Evolutionary conservation across 2,113 vertebrate species (phyloP), one percentile per base, ranked within the genome.

Genomic region (Odocoileus virginianus): DNA sequence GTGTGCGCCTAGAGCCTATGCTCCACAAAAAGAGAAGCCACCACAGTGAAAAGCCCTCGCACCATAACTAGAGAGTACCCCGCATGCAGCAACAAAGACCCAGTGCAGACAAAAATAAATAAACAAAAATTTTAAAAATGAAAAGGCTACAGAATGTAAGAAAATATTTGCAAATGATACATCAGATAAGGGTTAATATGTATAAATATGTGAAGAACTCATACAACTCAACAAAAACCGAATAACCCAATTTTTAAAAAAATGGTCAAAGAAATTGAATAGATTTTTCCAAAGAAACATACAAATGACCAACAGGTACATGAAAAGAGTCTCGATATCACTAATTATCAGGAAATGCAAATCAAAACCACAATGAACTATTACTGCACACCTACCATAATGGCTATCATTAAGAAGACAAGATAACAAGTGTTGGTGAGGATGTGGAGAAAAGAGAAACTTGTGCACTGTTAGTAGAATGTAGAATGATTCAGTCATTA

Each of bases 1-100:
- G 8, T 11, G 4, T 11, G n/a, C 4, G 0, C 8, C 33, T 36
- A 11, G 8, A 67, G 17, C 33, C n/a, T 2, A 9, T 0, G n/a
- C 33, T 21, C 17, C n/a, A 21, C 17, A 21, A 67, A 36, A n/a
- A 36, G 64, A 36, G 64, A 36, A 19, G 64, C 8, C 64, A 36
- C 64, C 33, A 11, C 64, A 36, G 3, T 19, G 64, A 17, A 67
- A 67, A 36, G 17, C n/a, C 17, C 64, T 0, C 4, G 0, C n/a
- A 11, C 17, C n/a, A 67, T 1, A 19, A 2, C 64, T 21, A 36
- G 4, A 67, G n/a, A 36, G 64, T 10, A 17, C 17, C 17, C 33
- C 0, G 0, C 17, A 36, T 10, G 9, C 17, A 71, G n/a, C n/a
- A 71, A 36, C 9, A 2, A 71, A 71, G n/a, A 36, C 17, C n/a